Conservation (phyloP, 2,888 invertebrate genomes). For the Troglohyphantes excavatus region DNA sequence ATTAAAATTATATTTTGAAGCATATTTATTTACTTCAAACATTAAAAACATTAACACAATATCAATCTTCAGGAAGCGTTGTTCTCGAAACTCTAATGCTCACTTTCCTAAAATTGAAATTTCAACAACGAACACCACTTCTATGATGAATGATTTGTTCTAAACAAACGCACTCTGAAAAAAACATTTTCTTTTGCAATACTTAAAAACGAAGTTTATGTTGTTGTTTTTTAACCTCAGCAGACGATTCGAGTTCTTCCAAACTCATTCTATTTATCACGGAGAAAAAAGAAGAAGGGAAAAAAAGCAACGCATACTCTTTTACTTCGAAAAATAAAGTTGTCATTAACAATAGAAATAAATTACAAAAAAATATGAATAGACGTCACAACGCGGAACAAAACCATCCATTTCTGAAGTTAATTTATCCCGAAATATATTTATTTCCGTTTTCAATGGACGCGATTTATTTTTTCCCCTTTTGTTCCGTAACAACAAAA, state of each 20-base stretch:
- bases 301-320: not conserved
- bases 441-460: conserved; percentile 72
- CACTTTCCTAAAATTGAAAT: too few species aligned
- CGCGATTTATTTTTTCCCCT: conserved; percentile 70
- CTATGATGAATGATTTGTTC: not conserved
- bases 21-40: too few species aligned
- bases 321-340: not conserved
- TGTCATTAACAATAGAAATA: conserved; percentile 44
- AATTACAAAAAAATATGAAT: conserved; percentile 32
- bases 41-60: too few species aligned
- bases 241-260: not conserved
- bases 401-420: conserved; percentile 72
- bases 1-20: too few species aligned
- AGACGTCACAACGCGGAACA: conserved; percentile 36
- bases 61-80: too few species aligned
- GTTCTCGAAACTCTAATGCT: too few species aligned
- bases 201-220: too few species aligned
- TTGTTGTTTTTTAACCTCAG: not conserved
- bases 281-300: not conserved
- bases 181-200: too few species aligned
- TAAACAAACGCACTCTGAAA: not conserved
- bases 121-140: too few species aligned
- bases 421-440: conserved; percentile 75
- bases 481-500: conserved; percentile 65
- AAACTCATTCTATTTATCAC: not conserved